Evolutionary conservation across 2,797 vertebrate genomes (phyloP).

Genomic region (Gymnoscopelus microlampas): DNA sequence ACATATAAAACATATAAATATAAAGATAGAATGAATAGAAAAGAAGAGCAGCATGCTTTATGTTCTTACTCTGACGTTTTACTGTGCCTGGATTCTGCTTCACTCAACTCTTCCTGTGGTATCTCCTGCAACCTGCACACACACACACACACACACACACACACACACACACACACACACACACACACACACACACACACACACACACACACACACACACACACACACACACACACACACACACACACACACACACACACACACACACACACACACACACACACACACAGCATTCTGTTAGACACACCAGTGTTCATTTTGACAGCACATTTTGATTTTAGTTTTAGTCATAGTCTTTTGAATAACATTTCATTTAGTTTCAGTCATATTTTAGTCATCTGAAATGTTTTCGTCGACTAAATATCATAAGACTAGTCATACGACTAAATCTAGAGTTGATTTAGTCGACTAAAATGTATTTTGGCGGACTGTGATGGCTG

Average conservation of each 20-base stretch:
- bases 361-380: too few relatives aligned
- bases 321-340: too few relatives aligned
- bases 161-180: background rate
- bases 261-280: background rate
- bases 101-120: conserved; percentile 60
- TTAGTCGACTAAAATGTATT: too few relatives aligned
- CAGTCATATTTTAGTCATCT: too few relatives aligned
- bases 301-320: too few relatives aligned
- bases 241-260: background rate
- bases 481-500: too few relatives aligned
- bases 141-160: background rate
- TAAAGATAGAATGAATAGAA: background rate
- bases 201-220: background rate
- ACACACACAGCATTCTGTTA: too few relatives aligned
- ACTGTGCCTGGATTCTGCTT: conserved; percentile 42
- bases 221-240: background rate
- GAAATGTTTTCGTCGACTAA: too few relatives aligned
- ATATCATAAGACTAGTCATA: too few relatives aligned
- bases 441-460: too few relatives aligned
- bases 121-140: conserved; percentile 52
- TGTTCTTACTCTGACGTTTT: conserved; percentile 61
- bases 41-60: background rate
- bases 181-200: background rate
- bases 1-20: background rate
- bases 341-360: too few relatives aligned